Evolutionary conservation across 2,888 invertebrate genomes (phyloP), one percentile per base, ranked within the genome.

Genomic region (Altica lythri): DNA sequence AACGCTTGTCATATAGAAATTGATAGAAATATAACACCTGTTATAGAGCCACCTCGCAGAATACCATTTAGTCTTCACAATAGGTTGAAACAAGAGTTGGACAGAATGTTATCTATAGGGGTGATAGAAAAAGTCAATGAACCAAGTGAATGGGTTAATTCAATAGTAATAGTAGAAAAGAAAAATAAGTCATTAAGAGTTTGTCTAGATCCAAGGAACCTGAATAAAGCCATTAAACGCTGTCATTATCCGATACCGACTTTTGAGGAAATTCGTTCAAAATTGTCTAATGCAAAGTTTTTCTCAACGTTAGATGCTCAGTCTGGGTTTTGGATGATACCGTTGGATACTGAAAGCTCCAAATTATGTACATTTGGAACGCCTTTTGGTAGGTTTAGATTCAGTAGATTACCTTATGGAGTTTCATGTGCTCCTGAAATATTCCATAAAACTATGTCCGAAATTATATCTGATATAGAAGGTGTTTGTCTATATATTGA

Each of bases 111-210:
- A n/a, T n/a, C n/a, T n/a, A n/a, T n/a, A n/a, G n/a, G n/a, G n/a
- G n/a, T n/a, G n/a, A n/a, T n/a, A n/a, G n/a, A n/a, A n/a, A n/a
- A n/a, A n/a, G n/a, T n/a, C n/a, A n/a, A n/a, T n/a, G n/a, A n/a
- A n/a, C n/a, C n/a, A n/a, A n/a, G n/a, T n/a, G n/a, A n/a, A n/a
- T n/a, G n/a, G n/a, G n/a, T n/a, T n/a, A 62, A 62, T 48, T 45
- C 63, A n/a, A 51, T 53, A 9, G 63, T 62, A 8, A 10, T 63
- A 44, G 61, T 62, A 5, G 48, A 44, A 38, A 66, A 66, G 55
- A 14, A 30, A 12, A 50, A 63, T 45, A 45, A 29, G 4, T 52
- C 52, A 6, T 27, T 64, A 43, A 46, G 63, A 30, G 50, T 65
- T 8, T 64, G 61, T 43, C 45, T 64, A 44, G 64, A 63, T 45